Base-by-base conservation (phyloP, 2,797 vertebrate genomes). In the Paedocypris micromegethes region DNA sequence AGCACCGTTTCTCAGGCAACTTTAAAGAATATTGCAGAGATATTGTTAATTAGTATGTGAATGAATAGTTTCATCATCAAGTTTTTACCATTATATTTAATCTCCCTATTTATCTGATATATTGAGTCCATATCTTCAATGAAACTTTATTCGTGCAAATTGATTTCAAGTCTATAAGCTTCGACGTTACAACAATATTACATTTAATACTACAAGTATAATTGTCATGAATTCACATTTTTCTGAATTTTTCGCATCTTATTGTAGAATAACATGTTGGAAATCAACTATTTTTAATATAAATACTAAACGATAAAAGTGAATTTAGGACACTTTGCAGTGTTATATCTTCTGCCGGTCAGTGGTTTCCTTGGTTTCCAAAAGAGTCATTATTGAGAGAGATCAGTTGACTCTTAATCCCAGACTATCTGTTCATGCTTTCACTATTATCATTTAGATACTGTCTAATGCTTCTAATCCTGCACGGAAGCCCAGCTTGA, bases 21-120 rank as follows among this genome's bases (percentile, higher is more conserved):
- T 86, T 86, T 86, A 84, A 84, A 84, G 86, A 86, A 81, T 81
- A 85, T 69, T 69, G 70, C 73, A 55, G 41, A 80, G 79, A 23
- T 23, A 1, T 23, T 1, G 72, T 87, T 87, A 89, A 91, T 90
- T 90, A 89, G 87, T 88, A 89, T 91, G 88, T 86, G 88, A 90
- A 90, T 90, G 81, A 78, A 80, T 83, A 78, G 76, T 87, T 89
- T 89, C 89, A 90, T 85, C 86, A 84, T 86, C 81, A 73, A 81
- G 80, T 86, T 82, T 81, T 87, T 86, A 23, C 23, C 84, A 86
- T 89, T 88, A 88, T 85, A 84, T 87, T 85, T 85, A 80, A 86
- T 84, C 81, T 84, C 79, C 84, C 82, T 84, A 85, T 86, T 86
- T 88, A 86, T 88, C 81, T 85, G 85, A 81, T 78, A 80, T 82